Evolutionary conservation across 2,113 vertebrate species (phyloP).

Genomic region (Pelmatolapia mariae): DNA sequence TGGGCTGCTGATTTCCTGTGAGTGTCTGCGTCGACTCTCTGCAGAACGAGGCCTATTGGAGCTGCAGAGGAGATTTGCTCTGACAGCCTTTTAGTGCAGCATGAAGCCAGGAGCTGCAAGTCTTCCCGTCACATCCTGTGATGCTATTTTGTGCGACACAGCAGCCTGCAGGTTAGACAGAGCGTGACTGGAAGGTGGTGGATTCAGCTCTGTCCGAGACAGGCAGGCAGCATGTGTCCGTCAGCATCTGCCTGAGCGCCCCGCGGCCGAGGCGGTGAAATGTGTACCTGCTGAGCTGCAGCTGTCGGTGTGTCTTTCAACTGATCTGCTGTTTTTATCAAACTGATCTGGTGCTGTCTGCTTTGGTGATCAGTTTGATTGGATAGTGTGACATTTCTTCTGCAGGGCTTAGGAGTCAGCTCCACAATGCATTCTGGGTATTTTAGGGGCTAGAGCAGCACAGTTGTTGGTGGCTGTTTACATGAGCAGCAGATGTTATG

Average conservation of each 20-base stretch:
- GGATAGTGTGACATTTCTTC: not conserved
- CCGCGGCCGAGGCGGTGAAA: not conserved
- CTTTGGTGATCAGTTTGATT: not conserved
- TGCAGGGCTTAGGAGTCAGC: not conserved
- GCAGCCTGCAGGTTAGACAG: not conserved
- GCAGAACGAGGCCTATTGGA: not conserved
- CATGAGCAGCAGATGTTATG: not conserved
- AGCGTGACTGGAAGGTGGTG: not conserved
- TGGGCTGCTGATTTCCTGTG: not conserved
- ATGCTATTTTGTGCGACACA: not conserved
- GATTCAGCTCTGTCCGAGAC: not conserved
- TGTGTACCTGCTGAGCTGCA: not conserved
- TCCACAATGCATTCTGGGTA: not conserved
- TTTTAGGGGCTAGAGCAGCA: not conserved
- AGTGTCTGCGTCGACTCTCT: not conserved
- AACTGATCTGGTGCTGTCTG: not conserved
- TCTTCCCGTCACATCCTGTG: not conserved
- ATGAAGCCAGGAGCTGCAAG: not conserved
- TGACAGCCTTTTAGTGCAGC: conserved; percentile 34
- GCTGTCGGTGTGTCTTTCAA: not conserved
- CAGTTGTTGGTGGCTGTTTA: not conserved
- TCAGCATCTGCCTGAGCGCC: not conserved
- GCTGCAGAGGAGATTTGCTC: conserved; percentile 4
- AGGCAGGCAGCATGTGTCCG: not conserved
- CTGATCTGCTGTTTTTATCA: not conserved